Conservation (phyloP, 1,140 invertebrate species). For the Drosophila simulans region DNA sequence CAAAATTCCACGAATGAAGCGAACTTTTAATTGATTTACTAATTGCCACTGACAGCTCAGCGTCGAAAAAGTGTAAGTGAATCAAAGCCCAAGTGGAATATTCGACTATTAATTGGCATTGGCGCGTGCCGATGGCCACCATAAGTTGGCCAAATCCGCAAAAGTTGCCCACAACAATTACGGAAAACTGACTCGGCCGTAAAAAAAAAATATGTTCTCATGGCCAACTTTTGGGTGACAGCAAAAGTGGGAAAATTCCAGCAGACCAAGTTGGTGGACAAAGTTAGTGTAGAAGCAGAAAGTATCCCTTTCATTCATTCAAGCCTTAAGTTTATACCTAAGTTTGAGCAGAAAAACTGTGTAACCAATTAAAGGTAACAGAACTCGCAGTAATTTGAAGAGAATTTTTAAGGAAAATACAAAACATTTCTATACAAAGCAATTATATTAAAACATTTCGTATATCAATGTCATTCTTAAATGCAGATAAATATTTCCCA, state of each 20-base stretch:
- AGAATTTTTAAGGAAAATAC: no score
- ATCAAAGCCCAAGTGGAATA: slow-evolving; percentile 26
- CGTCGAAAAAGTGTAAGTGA: slow-evolving; percentile 13
- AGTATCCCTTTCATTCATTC: not conserved
- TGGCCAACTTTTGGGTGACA: not conserved
- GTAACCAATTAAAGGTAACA: no score
- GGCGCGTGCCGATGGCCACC: slow-evolving; percentile 11
- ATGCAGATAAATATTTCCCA: not conserved
- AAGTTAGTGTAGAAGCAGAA: not conserved
- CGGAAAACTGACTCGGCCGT: not conserved
- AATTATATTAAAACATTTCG: not conserved
- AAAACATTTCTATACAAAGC: not conserved
- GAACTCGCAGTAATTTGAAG: no score
- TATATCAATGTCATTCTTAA: no score
- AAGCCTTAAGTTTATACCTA: no score
- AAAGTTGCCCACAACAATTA: slow-evolving; percentile 23
- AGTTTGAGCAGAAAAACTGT: no score
- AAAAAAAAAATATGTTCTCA: not conserved
- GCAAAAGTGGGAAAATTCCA: not conserved
- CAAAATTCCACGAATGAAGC: slow-evolving; percentile 14
- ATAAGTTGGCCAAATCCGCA: slow-evolving; percentile 8
- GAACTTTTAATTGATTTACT: slow-evolving; percentile 53
- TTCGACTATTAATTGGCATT: slow-evolving; percentile 21
- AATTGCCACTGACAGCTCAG: slow-evolving; percentile 40
- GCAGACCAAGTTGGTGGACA: not conserved